Percentiles rank a stretch among this genome's conserved stretches.
These are phyloP conservation scores for Chrysochloris asiatica DNA, from an alignment of 2,113 vertebrate species.

Conservation along the genomic window DNA sequence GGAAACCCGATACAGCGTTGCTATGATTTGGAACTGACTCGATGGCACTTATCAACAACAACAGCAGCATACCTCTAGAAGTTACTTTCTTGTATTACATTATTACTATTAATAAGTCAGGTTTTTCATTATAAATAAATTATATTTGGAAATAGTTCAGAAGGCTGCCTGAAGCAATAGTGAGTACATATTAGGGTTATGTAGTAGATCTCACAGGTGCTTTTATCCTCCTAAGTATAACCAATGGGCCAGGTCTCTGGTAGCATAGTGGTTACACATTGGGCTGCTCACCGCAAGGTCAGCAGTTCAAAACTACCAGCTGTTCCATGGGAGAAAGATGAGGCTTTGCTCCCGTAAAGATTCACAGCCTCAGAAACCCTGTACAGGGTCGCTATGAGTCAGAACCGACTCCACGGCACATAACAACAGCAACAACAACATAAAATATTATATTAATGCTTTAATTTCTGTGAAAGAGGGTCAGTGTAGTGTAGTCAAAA, in stretches of 20 bases:
- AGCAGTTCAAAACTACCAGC: too few relatives aligned
- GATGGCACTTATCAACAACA: too few relatives aligned
- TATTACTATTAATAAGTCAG: not conserved
- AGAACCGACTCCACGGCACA: not conserved
- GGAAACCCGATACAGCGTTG: too few relatives aligned
- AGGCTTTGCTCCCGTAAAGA: too few relatives aligned
- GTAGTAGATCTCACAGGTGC: not conserved
- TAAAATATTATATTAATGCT: slow-evolving; percentile 32
- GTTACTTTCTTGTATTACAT: slow-evolving; percentile 17
- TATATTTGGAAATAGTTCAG: slow-evolving; percentile 44
- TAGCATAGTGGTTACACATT: too few relatives aligned
- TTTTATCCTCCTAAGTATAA: slow-evolving; percentile 6
- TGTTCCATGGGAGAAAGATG: too few relatives aligned
- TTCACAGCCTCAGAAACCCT: too few relatives aligned
- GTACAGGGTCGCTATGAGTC: too few relatives aligned
- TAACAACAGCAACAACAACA: too few relatives aligned
- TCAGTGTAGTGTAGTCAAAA: not conserved
- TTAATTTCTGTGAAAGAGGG: not conserved
- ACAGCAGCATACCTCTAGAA: not conserved
- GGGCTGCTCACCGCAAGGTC: too few relatives aligned
- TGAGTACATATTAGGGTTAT: slow-evolving; percentile 12
- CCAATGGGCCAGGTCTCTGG: too few relatives aligned
- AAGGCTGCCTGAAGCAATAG: not conserved
- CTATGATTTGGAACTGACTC: too few relatives aligned
- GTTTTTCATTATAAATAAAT: slow-evolving; percentile 52